Conservation (phyloP, 2,888 invertebrate genomes). For the Pristionchus japonicus region DNA sequence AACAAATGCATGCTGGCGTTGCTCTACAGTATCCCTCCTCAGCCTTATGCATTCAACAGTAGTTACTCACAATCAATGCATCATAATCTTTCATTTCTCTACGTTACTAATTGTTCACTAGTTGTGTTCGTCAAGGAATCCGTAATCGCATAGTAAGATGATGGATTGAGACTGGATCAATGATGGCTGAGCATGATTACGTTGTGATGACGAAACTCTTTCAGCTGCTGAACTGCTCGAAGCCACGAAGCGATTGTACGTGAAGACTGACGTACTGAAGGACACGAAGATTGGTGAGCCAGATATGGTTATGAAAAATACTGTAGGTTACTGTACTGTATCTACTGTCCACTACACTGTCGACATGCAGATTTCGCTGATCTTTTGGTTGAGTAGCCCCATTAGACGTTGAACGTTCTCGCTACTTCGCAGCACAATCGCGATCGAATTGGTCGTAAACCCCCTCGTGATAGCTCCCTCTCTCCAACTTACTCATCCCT, state of each 20-base stretch:
- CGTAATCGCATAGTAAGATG: not conserved
- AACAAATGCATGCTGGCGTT: not conserved
- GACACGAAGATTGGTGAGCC: conserved; percentile 48
- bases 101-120: not conserved
- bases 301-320: not conserved
- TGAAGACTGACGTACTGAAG: conserved; percentile 53
- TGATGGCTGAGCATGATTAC: not conserved
- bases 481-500: conserved; percentile 2
- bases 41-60: not conserved
- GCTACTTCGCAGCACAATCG: not conserved
- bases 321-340: not conserved
- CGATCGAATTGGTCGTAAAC: not conserved
- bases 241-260: conserved; percentile 52
- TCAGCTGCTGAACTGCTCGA: conserved; percentile 52
- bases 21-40: not conserved
- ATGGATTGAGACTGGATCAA: not conserved
- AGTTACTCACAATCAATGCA: not conserved
- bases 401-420: not conserved
- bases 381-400: not conserved
- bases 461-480: not conserved
- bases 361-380: not conserved
- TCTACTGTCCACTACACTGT: not conserved
- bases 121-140: no score
- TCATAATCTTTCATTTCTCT: not conserved
- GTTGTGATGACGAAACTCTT: not conserved